Conservation (phyloP, 2,113 vertebrate genomes). For the Otocyon megalotis region DNA sequence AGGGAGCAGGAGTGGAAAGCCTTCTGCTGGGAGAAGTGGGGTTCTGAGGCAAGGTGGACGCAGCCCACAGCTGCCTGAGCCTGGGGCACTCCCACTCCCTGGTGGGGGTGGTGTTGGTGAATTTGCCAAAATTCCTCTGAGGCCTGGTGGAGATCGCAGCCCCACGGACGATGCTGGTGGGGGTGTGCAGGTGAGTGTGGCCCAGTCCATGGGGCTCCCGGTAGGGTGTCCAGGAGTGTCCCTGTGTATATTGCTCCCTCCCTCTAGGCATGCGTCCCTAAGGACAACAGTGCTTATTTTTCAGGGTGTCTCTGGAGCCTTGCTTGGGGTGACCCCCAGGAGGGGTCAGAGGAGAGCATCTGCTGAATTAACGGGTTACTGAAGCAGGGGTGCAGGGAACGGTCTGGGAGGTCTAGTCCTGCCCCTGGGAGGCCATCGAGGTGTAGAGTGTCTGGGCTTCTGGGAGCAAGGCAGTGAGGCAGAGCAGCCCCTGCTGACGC, state of each 20-base stretch:
- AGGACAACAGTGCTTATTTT: background rate
- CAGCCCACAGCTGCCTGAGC: too few relatives aligned
- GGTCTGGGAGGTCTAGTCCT: fast-evolving
- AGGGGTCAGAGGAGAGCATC: background rate
- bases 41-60: fast-evolving
- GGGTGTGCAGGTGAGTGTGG: background rate
- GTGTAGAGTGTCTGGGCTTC: background rate
- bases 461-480: background rate
- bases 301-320: conserved; percentile 43
- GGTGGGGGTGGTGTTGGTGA: fast-evolving
- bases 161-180: fast-evolving
- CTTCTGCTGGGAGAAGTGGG: background rate
- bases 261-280: background rate
- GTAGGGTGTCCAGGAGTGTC: background rate
- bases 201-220: background rate
- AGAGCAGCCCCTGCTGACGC: fast-evolving
- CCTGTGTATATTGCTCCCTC: conserved; percentile 49
- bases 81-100: background rate
- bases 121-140: background rate
- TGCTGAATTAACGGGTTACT: background rate
- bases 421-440: background rate
- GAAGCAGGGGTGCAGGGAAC: background rate
- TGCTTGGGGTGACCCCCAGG: background rate
- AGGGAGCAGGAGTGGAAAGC: background rate
- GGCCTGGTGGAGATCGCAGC: background rate